Base-by-base conservation (phyloP, 2,888 invertebrate genomes). In the Lochmaea crataegi region DNA sequence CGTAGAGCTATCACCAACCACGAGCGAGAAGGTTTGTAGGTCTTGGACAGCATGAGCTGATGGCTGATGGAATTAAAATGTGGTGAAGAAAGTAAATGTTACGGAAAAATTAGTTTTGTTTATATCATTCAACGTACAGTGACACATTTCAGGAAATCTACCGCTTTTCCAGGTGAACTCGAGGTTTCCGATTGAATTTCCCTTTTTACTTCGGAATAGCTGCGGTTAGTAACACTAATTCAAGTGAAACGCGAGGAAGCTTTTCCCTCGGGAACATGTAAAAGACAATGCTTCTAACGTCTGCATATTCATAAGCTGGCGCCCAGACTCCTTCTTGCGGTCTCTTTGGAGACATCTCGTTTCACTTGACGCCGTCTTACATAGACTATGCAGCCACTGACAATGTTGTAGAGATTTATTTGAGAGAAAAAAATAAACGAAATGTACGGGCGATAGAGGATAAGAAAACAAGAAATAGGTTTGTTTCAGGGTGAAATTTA, bases 261-360 rank as follows among this genome's bases (percentile, higher is more conserved):
- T 42, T 63, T 22, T 64, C 69, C 76, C 71, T 53, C 61, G 56
- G 75, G 74, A 76, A 73, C 51, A 51, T 18, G 72, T 65, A 65
- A 70, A 72, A 76, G 74, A 76, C 73, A 77, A 76, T 72, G 74
- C 72, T 67, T 63, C 68, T 38, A 22, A 41, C 69, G 70, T 65
- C 72, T 76, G 78, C 75, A 78, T 78, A 78, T 78, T 78, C 78
- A 78, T 78, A 76, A 78, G 73, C 53, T 69, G 72, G 72, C 75
- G 74, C 72, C 65, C 70, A 41, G 74, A 60, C 74, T 75, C 75
- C 70, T 70, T 70, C 70, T 65, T 78, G 72, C 71, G 74, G 73
- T 73, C 74, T 72, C 73, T 64, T 66, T 71, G 73, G 72, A 74
- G 73, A 64, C 61, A 65, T 56, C 56, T 61, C 68, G 72, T 71